A percentile compares a stretch with the other conserved stretches of the same genome.
phyloP scores from a whole-genome alignment of 2,888 invertebrate genomes.

The Eubasilissa splendida region DNA sequence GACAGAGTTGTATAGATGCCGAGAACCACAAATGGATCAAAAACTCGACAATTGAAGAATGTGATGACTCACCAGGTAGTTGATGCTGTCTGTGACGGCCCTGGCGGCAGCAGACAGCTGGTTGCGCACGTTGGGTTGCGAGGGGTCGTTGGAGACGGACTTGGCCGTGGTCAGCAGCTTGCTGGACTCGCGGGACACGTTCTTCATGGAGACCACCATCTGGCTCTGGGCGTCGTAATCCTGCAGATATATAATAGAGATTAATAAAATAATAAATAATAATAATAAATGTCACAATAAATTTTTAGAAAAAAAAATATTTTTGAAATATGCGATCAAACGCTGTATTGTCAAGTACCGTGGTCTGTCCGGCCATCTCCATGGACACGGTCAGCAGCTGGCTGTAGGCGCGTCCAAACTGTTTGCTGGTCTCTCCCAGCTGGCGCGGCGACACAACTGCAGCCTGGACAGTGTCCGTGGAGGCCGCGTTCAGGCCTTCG shows the following conservation, averaged over 20 bases:
- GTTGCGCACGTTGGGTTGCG: constrained; percentile 92
- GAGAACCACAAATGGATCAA: no score
- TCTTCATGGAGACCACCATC: constrained; percentile 90
- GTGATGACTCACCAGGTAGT: constrained; percentile 78
- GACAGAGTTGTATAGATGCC: no score
- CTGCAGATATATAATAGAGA: constrained; percentile 62
- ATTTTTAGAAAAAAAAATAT: no score
- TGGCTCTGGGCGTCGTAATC: constrained; percentile 83
- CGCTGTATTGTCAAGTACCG: constrained; percentile 62
- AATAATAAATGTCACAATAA: no score
- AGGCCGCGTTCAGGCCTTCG: constrained; percentile 86
- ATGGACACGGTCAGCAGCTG: constrained; percentile 84
- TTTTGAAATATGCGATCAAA: no score
- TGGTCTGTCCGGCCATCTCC: constrained; percentile 89
- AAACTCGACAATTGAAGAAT: not conserved
- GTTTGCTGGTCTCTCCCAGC: constrained; percentile 82
- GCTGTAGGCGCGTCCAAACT: constrained; percentile 85
- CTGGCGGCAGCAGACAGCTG: constrained; percentile 90
- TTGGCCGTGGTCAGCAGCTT: constrained; percentile 91
- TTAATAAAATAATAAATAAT: not conserved
- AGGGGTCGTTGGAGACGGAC: constrained; percentile 90
- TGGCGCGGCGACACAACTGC: constrained; percentile 82
- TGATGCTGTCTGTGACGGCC: constrained; percentile 93
- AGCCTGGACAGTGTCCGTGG: constrained; percentile 86
- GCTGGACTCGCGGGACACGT: constrained; percentile 89